Evolutionary conservation across 2,888 invertebrate genomes (phyloP).

Genomic region (Drosophila imparisetae): DNA sequence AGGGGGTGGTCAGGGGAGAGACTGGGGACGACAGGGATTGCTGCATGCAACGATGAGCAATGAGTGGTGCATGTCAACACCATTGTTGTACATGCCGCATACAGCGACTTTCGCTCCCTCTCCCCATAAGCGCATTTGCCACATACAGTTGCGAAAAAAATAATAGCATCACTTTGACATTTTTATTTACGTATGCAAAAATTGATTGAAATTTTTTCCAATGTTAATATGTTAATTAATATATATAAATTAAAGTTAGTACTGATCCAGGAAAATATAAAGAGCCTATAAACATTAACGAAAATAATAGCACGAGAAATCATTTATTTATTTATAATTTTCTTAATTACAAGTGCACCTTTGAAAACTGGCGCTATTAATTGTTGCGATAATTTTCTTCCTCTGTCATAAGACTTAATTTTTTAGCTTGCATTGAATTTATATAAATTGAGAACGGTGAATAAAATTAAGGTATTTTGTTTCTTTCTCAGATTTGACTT

Average conservation of each 20-base stretch:
- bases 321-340: background rate
- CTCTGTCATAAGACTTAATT: too few species aligned
- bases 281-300: too few species aligned
- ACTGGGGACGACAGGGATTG: background rate
- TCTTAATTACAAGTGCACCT: background rate
- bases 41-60: conserved; percentile 25
- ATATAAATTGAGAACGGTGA: background rate
- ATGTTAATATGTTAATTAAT: conserved; percentile 11
- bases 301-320: background rate
- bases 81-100: conserved; percentile 56
- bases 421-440: background rate
- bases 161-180: conserved; percentile 5
- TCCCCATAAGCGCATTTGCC: conserved; percentile 59
- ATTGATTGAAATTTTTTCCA: conserved; percentile 19
- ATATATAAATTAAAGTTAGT: background rate
- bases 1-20: background rate
- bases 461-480: background rate
- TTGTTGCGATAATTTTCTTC: background rate
- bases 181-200: background rate
- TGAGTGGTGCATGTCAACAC: conserved; percentile 63
- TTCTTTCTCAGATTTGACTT: background rate
- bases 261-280: background rate
- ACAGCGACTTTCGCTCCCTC: background rate
- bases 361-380: too few species aligned
- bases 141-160: conserved; percentile 49